Evolutionary conservation across 2,888 invertebrate species (phyloP).

Genomic region (Lasioglossum marginatum): DNA sequence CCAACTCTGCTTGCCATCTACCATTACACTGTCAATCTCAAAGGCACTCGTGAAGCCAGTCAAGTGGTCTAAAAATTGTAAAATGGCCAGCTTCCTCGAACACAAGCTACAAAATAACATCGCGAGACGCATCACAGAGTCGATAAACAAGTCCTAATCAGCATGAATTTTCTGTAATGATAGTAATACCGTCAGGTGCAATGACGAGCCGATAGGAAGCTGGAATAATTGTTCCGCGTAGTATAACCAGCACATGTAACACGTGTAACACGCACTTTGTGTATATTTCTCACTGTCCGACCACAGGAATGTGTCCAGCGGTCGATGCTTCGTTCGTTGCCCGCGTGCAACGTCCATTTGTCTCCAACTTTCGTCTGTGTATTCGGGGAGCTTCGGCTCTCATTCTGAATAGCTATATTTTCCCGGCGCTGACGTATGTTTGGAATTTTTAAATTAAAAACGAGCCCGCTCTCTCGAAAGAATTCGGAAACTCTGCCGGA

Average conservation of each 20-base stretch:
- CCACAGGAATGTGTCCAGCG: conserved; percentile 23
- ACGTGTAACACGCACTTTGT: background rate
- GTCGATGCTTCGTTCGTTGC: conserved; percentile 25
- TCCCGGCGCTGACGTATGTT: conserved; percentile 1
- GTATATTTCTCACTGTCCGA: conserved; percentile 32
- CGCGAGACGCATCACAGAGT: background rate
- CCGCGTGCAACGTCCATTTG: conserved; percentile 1
- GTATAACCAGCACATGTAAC: background rate
- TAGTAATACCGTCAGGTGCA: background rate
- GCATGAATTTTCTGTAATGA: background rate
- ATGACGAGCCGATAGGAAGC: background rate
- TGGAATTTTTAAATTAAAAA: conserved; percentile 19
- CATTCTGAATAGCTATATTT: conserved; percentile 16
- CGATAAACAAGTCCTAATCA: background rate
- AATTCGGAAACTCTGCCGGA: background rate
- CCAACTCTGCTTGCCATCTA: background rate
- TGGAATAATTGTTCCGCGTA: conserved; percentile 9
- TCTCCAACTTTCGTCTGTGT: conserved; percentile 22
- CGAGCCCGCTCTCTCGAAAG: background rate
- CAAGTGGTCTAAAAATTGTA: background rate
- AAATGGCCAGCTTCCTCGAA: background rate
- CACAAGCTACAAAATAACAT: background rate
- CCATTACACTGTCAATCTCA: background rate
- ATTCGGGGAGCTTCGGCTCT: background rate
- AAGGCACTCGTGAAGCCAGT: background rate